Evolutionary conservation across 2,797 vertebrate genomes (phyloP), one percentile per base, ranked within the genome.

Genomic region (Pseudochromis fuscus): DNA sequence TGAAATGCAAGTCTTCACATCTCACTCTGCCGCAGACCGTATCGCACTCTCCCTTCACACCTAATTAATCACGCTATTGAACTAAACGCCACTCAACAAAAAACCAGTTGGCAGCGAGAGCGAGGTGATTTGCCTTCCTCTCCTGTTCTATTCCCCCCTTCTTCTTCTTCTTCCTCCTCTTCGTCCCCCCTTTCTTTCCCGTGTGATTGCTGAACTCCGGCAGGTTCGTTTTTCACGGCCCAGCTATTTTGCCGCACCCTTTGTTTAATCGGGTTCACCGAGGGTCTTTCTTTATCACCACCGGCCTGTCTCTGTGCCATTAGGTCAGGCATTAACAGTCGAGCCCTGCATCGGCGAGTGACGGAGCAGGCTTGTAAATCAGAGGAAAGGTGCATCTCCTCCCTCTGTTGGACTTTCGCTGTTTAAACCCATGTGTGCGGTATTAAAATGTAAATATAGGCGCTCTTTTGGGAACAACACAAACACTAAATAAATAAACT

Each of bases 41-140:
- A 85, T 89, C 88, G 18, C 84, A 59, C 77, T 71, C 67, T 79
- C 56, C 50, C 70, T 82, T 81, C 77, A 83, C 89, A 86, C 82
- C 82, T 88, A 86, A 89, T 91, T 89, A 89, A 89, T 91, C 86
- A 88, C 49, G 9, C 67, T 66, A 85, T 85, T 75, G 79, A 76
- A 89, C 84, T 79, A 76, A 74, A 73, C 38, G 88, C 62, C 79
- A 74, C 68, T 84, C 77, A 80, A 71, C 61, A 49, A 71, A 81
- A 44, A 70, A 46, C 4, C 77, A 51, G 60, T 75, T 61, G 72
- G 79, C 74, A 71, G 55, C 0, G 44, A 21, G 53, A 55, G 51
- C 4, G 73, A 51, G 53, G 58, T 48, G 69, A 70, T 79, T 71
- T 51, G 30, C 28, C 23, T 48, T 18, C 42, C 45, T 28, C 23